phyloP scores from a whole-genome alignment of 2,113 vertebrate species.

The Spheniscus mendiculus region DNA sequence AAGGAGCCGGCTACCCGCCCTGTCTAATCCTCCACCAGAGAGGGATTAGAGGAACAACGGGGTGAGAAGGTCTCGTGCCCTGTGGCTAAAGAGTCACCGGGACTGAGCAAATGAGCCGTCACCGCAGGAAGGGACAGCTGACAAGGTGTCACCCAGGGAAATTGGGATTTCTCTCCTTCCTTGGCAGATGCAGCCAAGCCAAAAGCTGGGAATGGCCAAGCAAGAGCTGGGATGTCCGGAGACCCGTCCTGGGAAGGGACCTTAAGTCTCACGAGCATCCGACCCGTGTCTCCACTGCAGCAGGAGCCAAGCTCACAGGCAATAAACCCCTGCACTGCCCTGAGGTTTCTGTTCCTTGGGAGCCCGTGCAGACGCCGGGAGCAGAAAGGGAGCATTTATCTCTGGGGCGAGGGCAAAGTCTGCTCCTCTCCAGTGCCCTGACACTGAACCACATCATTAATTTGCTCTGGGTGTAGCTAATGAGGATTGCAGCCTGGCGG shows the following conservation, averaged over 20 bases:
- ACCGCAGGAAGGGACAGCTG: neutral
- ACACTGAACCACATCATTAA: neutral
- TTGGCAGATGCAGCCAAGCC: neutral
- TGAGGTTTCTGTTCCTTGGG: accelerated
- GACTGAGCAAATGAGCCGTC: accelerated
- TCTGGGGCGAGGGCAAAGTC: neutral
- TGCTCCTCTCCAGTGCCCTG: accelerated
- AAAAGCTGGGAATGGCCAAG: neutral
- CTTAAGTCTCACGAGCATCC: accelerated
- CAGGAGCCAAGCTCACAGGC: accelerated
- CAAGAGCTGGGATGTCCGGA: accelerated
- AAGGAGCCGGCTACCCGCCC: accelerated
- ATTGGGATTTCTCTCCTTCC: neutral
- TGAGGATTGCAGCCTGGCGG: neutral
- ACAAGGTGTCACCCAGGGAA: neutral
- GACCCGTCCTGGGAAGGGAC: accelerated
- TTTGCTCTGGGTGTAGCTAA: neutral
- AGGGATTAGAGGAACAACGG: accelerated
- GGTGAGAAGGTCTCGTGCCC: neutral
- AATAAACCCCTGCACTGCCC: accelerated
- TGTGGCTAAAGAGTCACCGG: accelerated
- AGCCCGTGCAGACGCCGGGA: accelerated
- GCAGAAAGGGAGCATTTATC: neutral
- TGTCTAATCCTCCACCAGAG: accelerated
- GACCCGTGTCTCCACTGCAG: accelerated